Conservation (phyloP, 2,888 invertebrate genomes). For the Harpagoxenus sublaevis region DNA sequence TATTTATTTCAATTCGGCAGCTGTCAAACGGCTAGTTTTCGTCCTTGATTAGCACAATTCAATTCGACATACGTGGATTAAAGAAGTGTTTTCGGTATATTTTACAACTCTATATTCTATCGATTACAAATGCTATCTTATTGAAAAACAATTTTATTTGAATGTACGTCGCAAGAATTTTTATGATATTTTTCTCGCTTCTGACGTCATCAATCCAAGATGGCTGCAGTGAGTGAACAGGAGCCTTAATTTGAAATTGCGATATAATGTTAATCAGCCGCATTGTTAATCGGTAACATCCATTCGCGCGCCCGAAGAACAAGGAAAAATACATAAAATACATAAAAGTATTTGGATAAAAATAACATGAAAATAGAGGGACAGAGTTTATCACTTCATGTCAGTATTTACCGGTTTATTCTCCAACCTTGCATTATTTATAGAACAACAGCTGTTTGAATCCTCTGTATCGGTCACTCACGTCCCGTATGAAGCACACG, state of each 20-base stretch:
- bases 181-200: too few species aligned
- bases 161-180: too few species aligned
- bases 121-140: too few species aligned
- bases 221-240: too few species aligned
- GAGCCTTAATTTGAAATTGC: not conserved
- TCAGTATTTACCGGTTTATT: conserved; percentile 5
- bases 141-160: too few species aligned
- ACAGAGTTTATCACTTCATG: not conserved
- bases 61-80: too few species aligned
- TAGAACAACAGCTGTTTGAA: conserved; percentile 32
- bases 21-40: too few species aligned
- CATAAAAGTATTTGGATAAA: not conserved
- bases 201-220: too few species aligned
- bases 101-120: too few species aligned
- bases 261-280: not conserved
- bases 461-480: not conserved
- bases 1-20: too few species aligned
- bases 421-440: conserved; percentile 33
- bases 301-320: not conserved
- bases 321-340: not conserved
- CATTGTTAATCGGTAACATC: not conserved
- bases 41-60: too few species aligned
- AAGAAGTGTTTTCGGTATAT: too few species aligned
- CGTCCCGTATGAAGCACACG: not conserved
- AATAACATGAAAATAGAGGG: not conserved